phyloP scores from a whole-genome alignment of 2,888 invertebrate genomes.

The Eubasilissa splendida region DNA sequence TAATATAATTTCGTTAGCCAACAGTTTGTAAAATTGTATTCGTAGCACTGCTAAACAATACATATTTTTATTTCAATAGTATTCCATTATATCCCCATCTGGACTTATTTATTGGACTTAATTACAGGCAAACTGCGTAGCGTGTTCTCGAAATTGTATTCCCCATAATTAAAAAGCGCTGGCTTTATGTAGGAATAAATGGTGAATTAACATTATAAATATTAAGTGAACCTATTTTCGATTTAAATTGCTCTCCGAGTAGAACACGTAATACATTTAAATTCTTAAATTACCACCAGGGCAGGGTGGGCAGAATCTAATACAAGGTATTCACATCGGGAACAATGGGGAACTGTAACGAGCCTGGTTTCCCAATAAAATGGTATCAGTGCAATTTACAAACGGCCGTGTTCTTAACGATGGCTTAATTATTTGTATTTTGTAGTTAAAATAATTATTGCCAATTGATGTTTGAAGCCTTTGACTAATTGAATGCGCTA shows the following conservation, averaged over 20 bases:
- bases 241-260: constrained; percentile 3
- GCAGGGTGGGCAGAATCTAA: background rate
- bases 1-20: no score
- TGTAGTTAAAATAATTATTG: no score
- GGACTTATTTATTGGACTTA: constrained; percentile 34
- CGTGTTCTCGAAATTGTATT: constrained; percentile 26
- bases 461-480: no score
- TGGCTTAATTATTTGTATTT: no score
- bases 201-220: constrained; percentile 36
- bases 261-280: constrained; percentile 33
- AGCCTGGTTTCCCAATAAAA: constrained; percentile 1
- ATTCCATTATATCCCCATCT: constrained; percentile 6
- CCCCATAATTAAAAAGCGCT: constrained; percentile 30
- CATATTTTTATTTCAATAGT: background rate
- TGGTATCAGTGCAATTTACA: background rate
- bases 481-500: no score
- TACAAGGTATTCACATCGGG: constrained; percentile 7
- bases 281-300: constrained; percentile 31
- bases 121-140: constrained; percentile 34
- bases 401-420: no score
- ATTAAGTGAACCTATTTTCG: constrained; percentile 29
- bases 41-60: no score
- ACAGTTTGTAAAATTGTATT: no score
- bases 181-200: constrained; percentile 30
- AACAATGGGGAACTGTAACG: background rate